Evolutionary conservation across 2,797 vertebrate species (phyloP).

Genomic region (Catharus ustulatus): DNA sequence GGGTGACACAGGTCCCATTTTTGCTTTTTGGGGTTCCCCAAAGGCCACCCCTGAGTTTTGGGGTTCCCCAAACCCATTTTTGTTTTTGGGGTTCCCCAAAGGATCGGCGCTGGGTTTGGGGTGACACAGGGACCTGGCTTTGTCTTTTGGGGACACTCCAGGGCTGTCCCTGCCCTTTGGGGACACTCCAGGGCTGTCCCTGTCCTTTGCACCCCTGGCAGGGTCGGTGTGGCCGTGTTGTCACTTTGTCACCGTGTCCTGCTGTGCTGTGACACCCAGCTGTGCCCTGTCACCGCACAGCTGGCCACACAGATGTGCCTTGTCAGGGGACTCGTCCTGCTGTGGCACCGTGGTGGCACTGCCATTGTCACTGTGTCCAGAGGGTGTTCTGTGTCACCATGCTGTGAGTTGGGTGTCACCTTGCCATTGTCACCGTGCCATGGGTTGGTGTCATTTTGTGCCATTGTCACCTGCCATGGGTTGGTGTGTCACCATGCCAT

Average conservation of each 20-base stretch:
- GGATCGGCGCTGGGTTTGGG: no score
- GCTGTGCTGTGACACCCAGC: background rate
- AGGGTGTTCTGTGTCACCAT: background rate
- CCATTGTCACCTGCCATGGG: no score
- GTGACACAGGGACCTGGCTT: no score
- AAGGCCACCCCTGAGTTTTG: no score
- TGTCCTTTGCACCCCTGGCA: fast-evolving
- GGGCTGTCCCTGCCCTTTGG: fast-evolving
- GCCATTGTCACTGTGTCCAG: background rate
- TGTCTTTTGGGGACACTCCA: background rate
- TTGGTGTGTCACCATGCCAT: no score
- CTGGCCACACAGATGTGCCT: background rate
- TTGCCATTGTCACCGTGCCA: no score
- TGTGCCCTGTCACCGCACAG: background rate
- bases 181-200: background rate
- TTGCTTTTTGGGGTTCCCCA: no score
- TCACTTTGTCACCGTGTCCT: background rate
- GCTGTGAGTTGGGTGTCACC: background rate
- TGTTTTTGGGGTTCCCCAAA: no score
- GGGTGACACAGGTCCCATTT: no score
- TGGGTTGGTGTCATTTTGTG: no score
- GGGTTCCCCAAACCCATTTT: no score
- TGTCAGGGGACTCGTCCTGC: background rate
- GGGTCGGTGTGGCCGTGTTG: fast-evolving
- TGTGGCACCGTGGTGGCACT: background rate